phyloP scores from a whole-genome alignment of 2,113 vertebrate species.

The Mobula birostris region DNA sequence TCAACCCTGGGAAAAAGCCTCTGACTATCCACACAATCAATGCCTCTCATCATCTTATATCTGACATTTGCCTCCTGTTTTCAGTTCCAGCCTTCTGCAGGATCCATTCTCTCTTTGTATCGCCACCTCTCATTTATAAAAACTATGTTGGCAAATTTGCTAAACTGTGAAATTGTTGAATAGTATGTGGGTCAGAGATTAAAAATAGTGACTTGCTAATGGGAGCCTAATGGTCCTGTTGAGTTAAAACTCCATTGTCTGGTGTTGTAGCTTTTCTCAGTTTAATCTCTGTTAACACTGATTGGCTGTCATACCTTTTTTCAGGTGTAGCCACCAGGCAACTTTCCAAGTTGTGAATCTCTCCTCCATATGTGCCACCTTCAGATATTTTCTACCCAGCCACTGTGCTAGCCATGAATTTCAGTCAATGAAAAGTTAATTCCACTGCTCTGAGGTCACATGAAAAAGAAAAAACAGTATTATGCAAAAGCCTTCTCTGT shows the following conservation, averaged over 20 bases:
- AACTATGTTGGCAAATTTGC: background rate
- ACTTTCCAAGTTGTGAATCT: background rate
- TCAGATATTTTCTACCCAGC: background rate
- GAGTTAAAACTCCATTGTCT: background rate
- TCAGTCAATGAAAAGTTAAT: background rate
- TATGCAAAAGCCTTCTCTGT: background rate
- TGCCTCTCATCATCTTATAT: too few species aligned
- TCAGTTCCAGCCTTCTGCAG: background rate
- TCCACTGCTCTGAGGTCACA: background rate
- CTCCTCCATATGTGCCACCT: background rate
- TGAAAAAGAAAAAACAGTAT: background rate
- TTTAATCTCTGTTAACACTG: background rate
- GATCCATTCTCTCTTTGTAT: background rate
- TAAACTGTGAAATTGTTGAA: constrained; percentile 24
- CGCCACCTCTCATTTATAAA: background rate
- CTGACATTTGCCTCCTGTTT: background rate
- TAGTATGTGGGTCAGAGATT: background rate
- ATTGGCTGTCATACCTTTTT: background rate
- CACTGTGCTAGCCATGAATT: background rate
- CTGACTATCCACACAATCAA: too few species aligned
- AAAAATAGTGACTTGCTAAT: constrained; percentile 12
- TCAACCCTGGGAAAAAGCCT: too few species aligned
- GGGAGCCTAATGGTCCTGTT: background rate
- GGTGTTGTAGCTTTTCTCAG: background rate
- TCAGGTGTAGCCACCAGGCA: background rate